Evolutionary conservation across 2,113 vertebrate species (phyloP), one percentile per base, ranked within the genome.

Genomic region (Lucifuga dentata): DNA sequence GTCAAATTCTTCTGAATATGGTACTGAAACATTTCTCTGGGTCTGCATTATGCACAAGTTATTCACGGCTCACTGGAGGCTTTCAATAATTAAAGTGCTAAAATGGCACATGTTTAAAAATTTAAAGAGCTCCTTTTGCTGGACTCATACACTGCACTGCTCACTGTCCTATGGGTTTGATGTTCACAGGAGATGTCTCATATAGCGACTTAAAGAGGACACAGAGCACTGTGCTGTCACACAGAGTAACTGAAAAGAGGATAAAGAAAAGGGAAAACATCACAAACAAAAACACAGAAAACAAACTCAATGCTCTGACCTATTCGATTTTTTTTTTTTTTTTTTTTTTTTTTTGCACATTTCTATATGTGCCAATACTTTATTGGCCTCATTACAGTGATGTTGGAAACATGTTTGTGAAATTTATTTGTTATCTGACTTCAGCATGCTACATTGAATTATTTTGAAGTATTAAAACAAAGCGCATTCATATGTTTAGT

Each of bases 51-150:
- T 90, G 83, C 78, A 87, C 59, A 81, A 56, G 74, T 76, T 85
- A 80, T 74, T 87, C 84, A 84, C 38, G 66, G 73, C 80, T 87
- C 77, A 74, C 64, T 73, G 80, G 68, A 57, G 52, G 46, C 23
- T 3, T 69, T 92, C 83, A 91, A 92, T 92, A 88, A 91, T 91
- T 90, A 46, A 93, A 81, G 62, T 59, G 64, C 68, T 82, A 86
- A 92, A 91, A 91, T 89, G 88, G 85, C 77, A 86, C 82, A 75
- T 83, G 71, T 84, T 88, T 73, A 88, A 91, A 87, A 87, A 86
- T 89, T 87, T 75, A 88, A 90, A 81, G 60, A 57, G 1, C 26
- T 46, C 46, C 41, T 44, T 80, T 73, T 62, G 57, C 77, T 16
- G 53, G 63, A 76, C 64, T 66, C 53, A 66, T 68, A 67, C 67